These are phyloP conservation scores for Rhynchopsitta pachyrhyncha DNA, from an alignment of 2,113 vertebrate species.

Conservation along the genomic window DNA sequence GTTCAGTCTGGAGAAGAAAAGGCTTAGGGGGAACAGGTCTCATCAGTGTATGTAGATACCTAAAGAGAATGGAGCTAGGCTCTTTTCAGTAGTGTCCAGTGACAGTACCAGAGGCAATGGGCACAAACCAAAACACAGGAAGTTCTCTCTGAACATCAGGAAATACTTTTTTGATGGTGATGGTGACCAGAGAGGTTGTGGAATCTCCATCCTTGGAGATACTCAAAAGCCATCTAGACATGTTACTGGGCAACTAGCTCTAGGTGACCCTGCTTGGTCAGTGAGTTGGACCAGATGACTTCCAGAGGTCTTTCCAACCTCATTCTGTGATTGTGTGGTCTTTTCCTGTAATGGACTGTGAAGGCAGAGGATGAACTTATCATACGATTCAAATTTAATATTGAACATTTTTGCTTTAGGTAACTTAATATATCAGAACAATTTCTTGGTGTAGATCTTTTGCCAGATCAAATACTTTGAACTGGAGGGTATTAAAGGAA, in stretches of 20 bases:
- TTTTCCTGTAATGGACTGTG: background rate
- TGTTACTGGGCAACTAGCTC: background rate
- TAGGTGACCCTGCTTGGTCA: background rate
- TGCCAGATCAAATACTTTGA: background rate
- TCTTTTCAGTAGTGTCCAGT: background rate
- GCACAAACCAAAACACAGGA: background rate
- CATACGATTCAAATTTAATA: background rate
- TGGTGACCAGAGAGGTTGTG: background rate
- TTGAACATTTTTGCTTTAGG: background rate
- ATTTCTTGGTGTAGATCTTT: background rate
- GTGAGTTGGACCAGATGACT: background rate
- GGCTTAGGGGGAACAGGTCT: background rate
- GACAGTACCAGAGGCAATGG: background rate
- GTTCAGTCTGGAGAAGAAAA: background rate
- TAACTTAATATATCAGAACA: background rate
- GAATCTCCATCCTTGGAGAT: background rate
- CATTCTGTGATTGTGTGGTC: background rate
- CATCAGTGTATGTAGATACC: background rate
- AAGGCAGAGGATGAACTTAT: background rate
- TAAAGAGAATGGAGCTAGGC: background rate
- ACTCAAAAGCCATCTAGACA: background rate
- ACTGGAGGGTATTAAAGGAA: background rate
- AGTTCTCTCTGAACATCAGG: background rate
- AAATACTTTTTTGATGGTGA: background rate
- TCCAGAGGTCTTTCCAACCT: background rate